Base-by-base conservation (phyloP, 2,888 invertebrate species). In the Didymodactylos carnosus region DNA sequence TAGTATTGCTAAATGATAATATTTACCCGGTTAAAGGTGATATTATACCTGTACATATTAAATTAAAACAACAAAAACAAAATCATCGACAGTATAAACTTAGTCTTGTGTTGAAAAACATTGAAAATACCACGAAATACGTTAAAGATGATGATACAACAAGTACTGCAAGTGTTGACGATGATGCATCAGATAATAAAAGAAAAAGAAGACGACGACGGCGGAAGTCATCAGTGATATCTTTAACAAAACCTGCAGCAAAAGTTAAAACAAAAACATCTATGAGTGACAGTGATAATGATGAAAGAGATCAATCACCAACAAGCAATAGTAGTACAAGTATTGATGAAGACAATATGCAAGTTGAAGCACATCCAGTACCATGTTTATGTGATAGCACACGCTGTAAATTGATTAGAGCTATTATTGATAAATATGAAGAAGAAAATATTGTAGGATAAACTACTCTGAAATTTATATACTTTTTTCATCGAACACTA, bases 1-100 rank as follows among this genome's bases (percentile, higher is more conserved):
- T 92, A 2, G 92, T 94, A 82, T 90, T 90, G 79, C 85, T 94
- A 19, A 89, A 88, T 76, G 87, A 89, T 77, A 88, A 89, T 41
- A 86, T 89, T n/a, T 70, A 73, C 70, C 69, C 70, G 70, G 82
- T 86, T 70, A 88, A 92, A 0, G 88, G 88, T 77, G 84, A 87
- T 79, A 81, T 62, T 35, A 35, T 62, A 35, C 62, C 62, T n/a
- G 62, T 62, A 0, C 29, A 62, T 35, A 62, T 62, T 35, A 62
- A 62, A 62, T 62, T 62, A 35, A 62, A 62, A 35, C 62, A 62
- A 62, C 35, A 29, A 62, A 8, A 19, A n/a, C 6, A 35, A n/a
- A 62, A 62, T 35, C 29, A 35, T 35, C 35, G 62, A 35, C 62
- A 62, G 19, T 62, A 62, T 14, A 35, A 62, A n/a, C n/a, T 62